Base-by-base conservation (phyloP, 2,113 vertebrate species). In the Phaetusa simplex region DNA sequence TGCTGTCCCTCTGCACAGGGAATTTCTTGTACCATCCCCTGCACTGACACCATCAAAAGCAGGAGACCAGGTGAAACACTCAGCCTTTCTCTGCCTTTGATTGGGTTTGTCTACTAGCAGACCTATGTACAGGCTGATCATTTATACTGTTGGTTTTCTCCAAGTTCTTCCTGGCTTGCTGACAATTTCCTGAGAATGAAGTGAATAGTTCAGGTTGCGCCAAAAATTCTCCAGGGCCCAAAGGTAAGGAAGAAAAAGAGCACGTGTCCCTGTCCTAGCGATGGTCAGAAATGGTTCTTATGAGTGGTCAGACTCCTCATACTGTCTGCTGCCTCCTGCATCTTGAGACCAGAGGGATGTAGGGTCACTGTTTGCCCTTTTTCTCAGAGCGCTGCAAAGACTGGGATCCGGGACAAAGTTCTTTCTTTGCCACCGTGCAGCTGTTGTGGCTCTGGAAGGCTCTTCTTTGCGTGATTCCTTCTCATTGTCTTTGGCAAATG, bases 401-500 rank as follows among this genome's bases (percentile, higher is more conserved):
- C 70, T 79, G 73, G 43, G 56, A 85, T 65, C 4, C 1, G 36
- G 52, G 27, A 56, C 56, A 73, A 61, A 85, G 49, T 76, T 91
- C 43, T 58, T 52, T 89, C 70, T 93, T 93, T 94, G 84, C 70
- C 62, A 50, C 82, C 26, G 8, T 58, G 84, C 70, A 88, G 85
- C 91, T 96, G 82, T 82, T 91, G 69, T 71, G 43, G 38, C 66
- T 90, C 45, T 91, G 84, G 87, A 94, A 85, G 40, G 24, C 58
- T 91, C 21, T 43, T 88, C 74, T 91, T 95, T 90, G 80, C 8
- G 0, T 55, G 86, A 87, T 85, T 93, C 78, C 38, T 95, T 91
- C 76, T 86, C 55, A 59, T 90, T 97, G 89, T 94, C 71, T 96
- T 95, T 85, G 67, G 87, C 93, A 86, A 65, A 88, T 77, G 38